phyloP scores from a whole-genome alignment of 2,888 invertebrate species.

The Oxyteleia sp. region DNA sequence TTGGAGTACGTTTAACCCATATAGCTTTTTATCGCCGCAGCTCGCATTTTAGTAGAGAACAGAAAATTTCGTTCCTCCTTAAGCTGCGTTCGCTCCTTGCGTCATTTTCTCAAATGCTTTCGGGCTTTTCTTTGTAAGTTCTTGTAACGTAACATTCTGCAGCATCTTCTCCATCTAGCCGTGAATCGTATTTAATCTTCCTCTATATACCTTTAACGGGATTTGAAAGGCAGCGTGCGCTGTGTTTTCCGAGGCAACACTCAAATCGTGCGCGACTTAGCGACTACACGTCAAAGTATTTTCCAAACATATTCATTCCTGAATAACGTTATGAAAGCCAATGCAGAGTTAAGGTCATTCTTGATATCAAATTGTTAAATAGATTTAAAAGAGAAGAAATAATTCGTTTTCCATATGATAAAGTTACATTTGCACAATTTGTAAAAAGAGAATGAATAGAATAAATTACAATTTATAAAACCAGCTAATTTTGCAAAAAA shows the following conservation, averaged over 20 bases:
- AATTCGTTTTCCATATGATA: too few relatives aligned
- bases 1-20: not conserved
- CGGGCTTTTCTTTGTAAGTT: conserved; percentile 31
- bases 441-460: too few relatives aligned
- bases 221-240: conserved; percentile 30
- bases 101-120: conserved; percentile 45
- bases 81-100: conserved; percentile 27
- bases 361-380: too few relatives aligned
- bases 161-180: conserved; percentile 48
- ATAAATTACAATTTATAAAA: too few relatives aligned
- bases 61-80: conserved; percentile 27
- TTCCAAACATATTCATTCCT: too few relatives aligned
- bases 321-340: too few relatives aligned
- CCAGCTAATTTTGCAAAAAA: too few relatives aligned
- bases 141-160: conserved; percentile 33
- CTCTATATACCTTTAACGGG: conserved; percentile 34
- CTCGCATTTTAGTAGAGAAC: conserved; percentile 25
- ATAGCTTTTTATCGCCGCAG: conserved; percentile 12
- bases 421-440: too few relatives aligned
- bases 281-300: too few relatives aligned
- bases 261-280: conserved; percentile 37
- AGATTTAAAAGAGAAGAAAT: too few relatives aligned
- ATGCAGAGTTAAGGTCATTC: too few relatives aligned
- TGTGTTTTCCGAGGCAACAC: conserved; percentile 16
- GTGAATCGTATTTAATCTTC: conserved; percentile 51